Base-by-base conservation (phyloP, 2,888 invertebrate genomes). In the Macrosoma leucophasiata region DNA sequence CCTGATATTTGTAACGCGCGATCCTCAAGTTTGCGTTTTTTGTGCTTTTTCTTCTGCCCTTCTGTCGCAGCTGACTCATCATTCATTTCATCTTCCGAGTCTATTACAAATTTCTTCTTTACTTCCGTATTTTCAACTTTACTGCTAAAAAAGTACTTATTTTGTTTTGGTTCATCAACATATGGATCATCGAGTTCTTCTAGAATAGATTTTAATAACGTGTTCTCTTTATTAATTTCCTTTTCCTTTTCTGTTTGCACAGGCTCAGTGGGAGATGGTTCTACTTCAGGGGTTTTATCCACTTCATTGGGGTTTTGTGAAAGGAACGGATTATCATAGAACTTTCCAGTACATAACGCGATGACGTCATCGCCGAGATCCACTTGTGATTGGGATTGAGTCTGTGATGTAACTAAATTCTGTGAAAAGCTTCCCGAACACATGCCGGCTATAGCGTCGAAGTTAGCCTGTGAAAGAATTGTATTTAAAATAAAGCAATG, bases 291-390 rank as follows among this genome's bases (percentile, higher is more conserved):
- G 9, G 22, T 17, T 29, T 13, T 20, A 11, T 29, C 10, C 19
- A 14, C 7, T 61, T 57, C 8, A 61, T 37, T 19, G 63, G 46
- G 45, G 4, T 24, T 11, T 46, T 56, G 68, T 19, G 76, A 63
- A 22, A 81, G 50, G 42, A 81, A 76, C 37, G 69, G 60, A 29
- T 76, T 78, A 13, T 82, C 75, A 50, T 81, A 85, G 53, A 88
- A 88, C 38, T 85, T 76, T 1, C 88, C 88, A 3, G 88, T 88
- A 47, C 88, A 88, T 8, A 88, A 53, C 3, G 71, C 85, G 24
- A 86, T 49, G 3, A 88, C 53, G 47, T 86, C 85, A 38, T 82
- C 84, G 20, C 86, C 84, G 27, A 84, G 61, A 29, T 66, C 55
- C n/a, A n/a, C n/a, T 48, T 64, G 68, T 2, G 74, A 69, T 30